phyloP scores from a whole-genome alignment of 2,888 invertebrate genomes.

The Drosophila fulvimacula region DNA sequence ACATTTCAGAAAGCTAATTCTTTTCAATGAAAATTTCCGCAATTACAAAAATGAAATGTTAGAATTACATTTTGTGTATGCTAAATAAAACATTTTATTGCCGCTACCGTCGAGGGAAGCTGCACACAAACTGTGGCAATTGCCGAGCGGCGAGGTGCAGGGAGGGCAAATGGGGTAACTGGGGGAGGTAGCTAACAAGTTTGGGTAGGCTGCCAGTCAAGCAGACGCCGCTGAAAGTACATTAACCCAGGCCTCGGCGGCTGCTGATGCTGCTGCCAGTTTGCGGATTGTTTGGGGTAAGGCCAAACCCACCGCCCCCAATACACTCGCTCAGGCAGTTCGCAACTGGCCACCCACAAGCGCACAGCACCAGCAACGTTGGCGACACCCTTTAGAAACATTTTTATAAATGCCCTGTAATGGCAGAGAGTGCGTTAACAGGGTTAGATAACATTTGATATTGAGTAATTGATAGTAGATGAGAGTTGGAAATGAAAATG shows the following conservation, averaged over 20 bases:
- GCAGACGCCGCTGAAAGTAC: constrained; percentile 71
- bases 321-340: constrained; percentile 9
- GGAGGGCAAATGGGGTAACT: background rate
- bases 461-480: background rate
- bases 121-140: constrained; percentile 38
- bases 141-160: background rate
- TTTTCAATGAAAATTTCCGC: constrained; percentile 79
- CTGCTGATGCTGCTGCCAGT: constrained; percentile 25
- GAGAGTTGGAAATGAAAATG: background rate
- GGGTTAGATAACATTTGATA: background rate
- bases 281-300: constrained; percentile 39
- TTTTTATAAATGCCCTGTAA: constrained; percentile 38
- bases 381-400: constrained; percentile 69
- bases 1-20: constrained; percentile 61
- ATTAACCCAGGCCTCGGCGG: constrained; percentile 66
- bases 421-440: background rate
- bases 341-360: constrained; percentile 56
- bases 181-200: constrained; percentile 8
- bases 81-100: constrained; percentile 65
- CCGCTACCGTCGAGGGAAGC: constrained; percentile 35
- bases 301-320: constrained; percentile 13
- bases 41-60: constrained; percentile 71
- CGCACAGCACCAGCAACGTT: constrained; percentile 37
- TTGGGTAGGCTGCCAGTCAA: constrained; percentile 58
- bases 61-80: constrained; percentile 61